Base-by-base conservation (phyloP, 2,113 vertebrate species). In the Calypte anna region DNA sequence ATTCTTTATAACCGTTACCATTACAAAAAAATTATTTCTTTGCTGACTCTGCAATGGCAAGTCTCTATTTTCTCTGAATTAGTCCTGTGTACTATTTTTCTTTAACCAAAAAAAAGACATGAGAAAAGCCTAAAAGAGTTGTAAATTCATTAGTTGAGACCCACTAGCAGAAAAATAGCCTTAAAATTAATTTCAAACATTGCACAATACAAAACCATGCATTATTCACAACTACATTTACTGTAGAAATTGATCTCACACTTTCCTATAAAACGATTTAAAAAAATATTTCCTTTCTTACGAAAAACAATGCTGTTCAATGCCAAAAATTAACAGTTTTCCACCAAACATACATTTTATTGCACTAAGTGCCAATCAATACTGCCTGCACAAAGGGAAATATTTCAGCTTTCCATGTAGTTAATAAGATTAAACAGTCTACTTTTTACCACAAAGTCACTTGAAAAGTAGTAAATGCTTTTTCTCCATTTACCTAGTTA, bases 391-490 rank as follows among this genome's bases (percentile, higher is more conserved):
- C 4, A 43, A 61, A 48, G 25, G 51, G 90, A 88, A 86, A 90
- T 23, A 90, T 58, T 19, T 40, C 15, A 21, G 15, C 94, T 53
- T 93, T 83, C 20, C 38, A n/a, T 46, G 30, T 36, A 33, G 22
- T 36, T 91, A 73, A 27, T 74, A 90, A 54, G 38, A 93, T 48
- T 43, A 74, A 91, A 82, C 4, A 59, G 63, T 21, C 63, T 85
- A 73, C 66, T 92, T 93, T 96, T 86, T 82, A 74, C 68, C 73
- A 73, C 10, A 80, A 61, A 95, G 68, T 55, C 22, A 91, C 62
- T 72, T 72, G 76, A 91, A 86, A 95, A 96, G 96, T 44, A 77
- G 38, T 61, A 95, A 93, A 92, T 28, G 9, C 16, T 80, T 75
- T 95, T 77, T 90, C 33, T 85, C 64, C 93, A 20, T 75, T 54